These are phyloP conservation scores for Oreochromis niloticus DNA, from an alignment of 2,113 vertebrate genomes.

Conservation along the genomic window DNA sequence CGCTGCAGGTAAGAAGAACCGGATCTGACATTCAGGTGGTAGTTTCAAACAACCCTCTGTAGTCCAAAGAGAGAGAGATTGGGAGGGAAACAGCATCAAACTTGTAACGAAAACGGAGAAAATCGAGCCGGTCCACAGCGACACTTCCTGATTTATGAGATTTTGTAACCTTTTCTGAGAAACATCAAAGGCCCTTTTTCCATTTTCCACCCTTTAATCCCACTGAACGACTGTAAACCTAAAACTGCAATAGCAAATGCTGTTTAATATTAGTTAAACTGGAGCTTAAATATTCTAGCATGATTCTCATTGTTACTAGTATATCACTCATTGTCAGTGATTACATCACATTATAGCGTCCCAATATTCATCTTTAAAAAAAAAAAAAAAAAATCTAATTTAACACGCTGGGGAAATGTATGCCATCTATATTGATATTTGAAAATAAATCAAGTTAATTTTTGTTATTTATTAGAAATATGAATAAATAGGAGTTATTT, in stretches of 20 bases:
- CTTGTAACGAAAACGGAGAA: neutral
- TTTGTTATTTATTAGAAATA: neutral
- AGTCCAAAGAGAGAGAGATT: too few relatives aligned
- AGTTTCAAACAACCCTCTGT: neutral
- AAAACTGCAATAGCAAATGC: neutral
- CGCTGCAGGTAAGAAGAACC: constrained; percentile 78
- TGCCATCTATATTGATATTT: neutral
- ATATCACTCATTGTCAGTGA: neutral
- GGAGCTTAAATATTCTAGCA: neutral
- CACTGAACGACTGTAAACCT: neutral
- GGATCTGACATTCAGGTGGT: neutral
- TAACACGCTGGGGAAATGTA: neutral
- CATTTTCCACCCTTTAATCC: neutral
- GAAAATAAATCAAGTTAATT: neutral
- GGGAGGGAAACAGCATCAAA: neutral
- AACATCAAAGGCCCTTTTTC: neutral
- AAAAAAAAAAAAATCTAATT: neutral
- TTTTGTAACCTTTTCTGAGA: neutral
- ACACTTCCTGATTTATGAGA: neutral
- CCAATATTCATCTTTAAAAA: neutral
- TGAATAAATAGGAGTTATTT: neutral
- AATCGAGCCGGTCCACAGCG: neutral
- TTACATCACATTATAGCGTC: neutral
- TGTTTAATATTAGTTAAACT: neutral
- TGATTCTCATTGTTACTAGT: neutral